Evolutionary conservation across 2,888 invertebrate genomes (phyloP), one percentile per base, ranked within the genome.

Genomic region (Troides oblongomaculatus): DNA sequence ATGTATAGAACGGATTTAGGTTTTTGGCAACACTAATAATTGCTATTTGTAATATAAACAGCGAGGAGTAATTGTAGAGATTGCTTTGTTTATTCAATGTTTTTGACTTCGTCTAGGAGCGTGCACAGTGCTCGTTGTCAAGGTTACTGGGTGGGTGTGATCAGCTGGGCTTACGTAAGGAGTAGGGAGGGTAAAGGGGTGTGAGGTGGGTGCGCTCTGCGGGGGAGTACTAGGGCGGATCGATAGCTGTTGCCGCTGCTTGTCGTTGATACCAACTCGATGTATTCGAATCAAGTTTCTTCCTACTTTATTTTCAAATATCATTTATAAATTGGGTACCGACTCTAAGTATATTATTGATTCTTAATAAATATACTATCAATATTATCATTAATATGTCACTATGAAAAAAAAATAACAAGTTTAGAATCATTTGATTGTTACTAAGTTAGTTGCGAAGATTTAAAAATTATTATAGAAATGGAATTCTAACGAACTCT

Each of bases 161-260:
- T 91, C 91, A 91, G 91, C 91, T 91, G 91, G 88, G 84, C 87
- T 91, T 91, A 91, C 88, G 90, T 91, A 91, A 91, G 88, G 89
- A 85, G 81, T 80, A 81, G 81, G 82, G 84, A 80, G 81, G 75
- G 75, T 77, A 75, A 74, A 79, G 74, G 76, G 73, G 76, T 78
- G 72, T 77, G 71, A 12, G 46, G 14, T 0, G 46, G 46, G 46
- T 10, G 65, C 68, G 78, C 69, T 67, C 63, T 69, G 68, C 82
- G 79, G 81, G 73, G 73, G 80, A 83, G 79, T 82, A 84, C 78
- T 87, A 89, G 90, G 90, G 89, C 84, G 86, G 91, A 90, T 91
- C 91, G 90, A 91, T 90, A 90, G 79, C 80, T 83, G 88, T 86
- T 86, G 86, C 87, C 84, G 86, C 84, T 83, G 84, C 85, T 85